A percentile compares a stretch with the other conserved stretches of the same genome.
phyloP scores from a whole-genome alignment of 1,140 invertebrate genomes.

The Drosophila eugracilis region DNA sequence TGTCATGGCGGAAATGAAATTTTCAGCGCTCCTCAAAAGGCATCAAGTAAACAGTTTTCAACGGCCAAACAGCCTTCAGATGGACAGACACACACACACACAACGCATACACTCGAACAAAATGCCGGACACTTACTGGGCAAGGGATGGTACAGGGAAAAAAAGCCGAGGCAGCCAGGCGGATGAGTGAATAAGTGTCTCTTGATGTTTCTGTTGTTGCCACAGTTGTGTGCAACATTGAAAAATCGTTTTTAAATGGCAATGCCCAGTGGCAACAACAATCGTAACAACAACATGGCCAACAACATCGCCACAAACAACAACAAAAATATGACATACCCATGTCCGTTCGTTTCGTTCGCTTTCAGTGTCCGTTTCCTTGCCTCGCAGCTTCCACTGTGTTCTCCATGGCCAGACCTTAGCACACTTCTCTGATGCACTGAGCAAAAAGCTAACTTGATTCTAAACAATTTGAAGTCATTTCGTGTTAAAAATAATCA shows the following conservation, averaged over 20 bases:
- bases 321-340: constrained; percentile 76
- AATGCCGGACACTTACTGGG: constrained; percentile 66
- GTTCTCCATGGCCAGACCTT: constrained; percentile 19
- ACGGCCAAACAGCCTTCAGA: constrained; percentile 43
- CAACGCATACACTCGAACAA: constrained; percentile 57
- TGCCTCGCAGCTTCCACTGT: constrained; percentile 41
- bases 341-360: constrained; percentile 71
- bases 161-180: constrained; percentile 48
- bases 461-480: too few species aligned
- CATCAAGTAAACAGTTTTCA: constrained; percentile 65
- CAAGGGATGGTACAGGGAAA: constrained; percentile 44
- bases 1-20: constrained; percentile 75
- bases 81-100: constrained; percentile 18
- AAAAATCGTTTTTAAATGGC: constrained; percentile 77
- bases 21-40: constrained; percentile 52
- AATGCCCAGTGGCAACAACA: constrained; percentile 53
- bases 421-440: constrained; percentile 39
- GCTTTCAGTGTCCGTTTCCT: constrained; percentile 70
- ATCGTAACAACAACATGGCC: constrained; percentile 26
- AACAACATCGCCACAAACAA: constrained; percentile 50
- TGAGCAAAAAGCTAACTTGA: background rate
- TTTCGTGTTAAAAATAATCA: too few species aligned
- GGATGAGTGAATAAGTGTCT: constrained; percentile 72
- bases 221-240: constrained; percentile 66
- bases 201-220: constrained; percentile 48